Conservation (phyloP, 2,797 vertebrate genomes). For the Tarsius wallacei region DNA sequence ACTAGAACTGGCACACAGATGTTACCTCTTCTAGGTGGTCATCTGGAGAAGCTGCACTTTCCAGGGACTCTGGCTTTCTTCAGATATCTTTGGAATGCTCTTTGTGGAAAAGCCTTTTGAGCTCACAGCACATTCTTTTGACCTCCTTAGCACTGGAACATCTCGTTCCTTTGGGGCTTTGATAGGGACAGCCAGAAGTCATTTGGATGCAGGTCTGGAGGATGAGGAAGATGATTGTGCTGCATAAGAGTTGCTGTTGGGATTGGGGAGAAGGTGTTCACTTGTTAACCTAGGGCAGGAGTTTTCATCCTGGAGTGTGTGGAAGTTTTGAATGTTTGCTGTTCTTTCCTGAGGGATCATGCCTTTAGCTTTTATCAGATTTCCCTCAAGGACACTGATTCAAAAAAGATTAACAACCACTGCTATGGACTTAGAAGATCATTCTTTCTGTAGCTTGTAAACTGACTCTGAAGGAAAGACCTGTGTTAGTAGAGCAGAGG, state of each 20-base stretch:
- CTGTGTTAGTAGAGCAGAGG: not conserved
- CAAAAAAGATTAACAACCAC: not conserved
- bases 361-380: constrained; percentile 33
- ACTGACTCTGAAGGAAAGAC: constrained; percentile 1
- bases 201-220: constrained; percentile 53
- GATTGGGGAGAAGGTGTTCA: not conserved
- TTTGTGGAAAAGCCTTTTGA: constrained; percentile 64
- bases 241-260: not conserved
- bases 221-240: not conserved
- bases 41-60: not conserved
- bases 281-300: not conserved
- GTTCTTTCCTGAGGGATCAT: constrained; percentile 2
- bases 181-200: constrained; percentile 61
- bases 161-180: constrained; percentile 58
- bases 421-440: not conserved
- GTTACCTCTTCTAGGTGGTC: not conserved
- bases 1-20: not conserved
- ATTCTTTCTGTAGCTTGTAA: constrained; percentile 20
- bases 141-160: constrained; percentile 64
- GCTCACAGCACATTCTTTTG: constrained; percentile 54
- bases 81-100: constrained; percentile 70
- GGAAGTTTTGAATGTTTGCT: not conserved
- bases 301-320: not conserved
- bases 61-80: constrained; percentile 61
- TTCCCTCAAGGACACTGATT: constrained; percentile 47